Evolutionary conservation across 2,888 invertebrate species (phyloP).

Genomic region (Drosophila meridionalis): DNA sequence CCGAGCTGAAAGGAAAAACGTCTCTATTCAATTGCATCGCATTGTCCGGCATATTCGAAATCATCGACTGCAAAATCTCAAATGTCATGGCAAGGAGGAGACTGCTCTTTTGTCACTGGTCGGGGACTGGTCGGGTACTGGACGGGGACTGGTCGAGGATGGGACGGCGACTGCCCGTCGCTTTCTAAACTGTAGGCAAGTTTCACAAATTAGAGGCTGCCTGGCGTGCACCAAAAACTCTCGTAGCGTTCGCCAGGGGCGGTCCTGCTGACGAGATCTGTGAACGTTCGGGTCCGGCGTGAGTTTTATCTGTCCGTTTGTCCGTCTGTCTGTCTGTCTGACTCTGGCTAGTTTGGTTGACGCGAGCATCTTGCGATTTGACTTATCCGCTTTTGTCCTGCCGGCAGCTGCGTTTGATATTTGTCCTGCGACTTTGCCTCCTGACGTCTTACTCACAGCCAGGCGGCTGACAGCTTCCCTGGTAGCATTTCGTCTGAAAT

Average conservation of each 20-base stretch:
- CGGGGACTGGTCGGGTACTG: background rate
- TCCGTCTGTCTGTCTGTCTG: constrained; percentile 40
- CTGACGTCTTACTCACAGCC: constrained; percentile 64
- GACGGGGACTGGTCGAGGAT: constrained; percentile 14
- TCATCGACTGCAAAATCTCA: constrained; percentile 79
- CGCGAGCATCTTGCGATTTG: constrained; percentile 61
- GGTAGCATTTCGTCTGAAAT: constrained; percentile 66
- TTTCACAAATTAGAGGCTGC: constrained; percentile 76
- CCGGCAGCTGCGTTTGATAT: constrained; percentile 70
- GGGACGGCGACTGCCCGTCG: constrained; percentile 44
- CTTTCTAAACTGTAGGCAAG: constrained; percentile 74
- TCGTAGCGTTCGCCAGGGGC: constrained; percentile 60
- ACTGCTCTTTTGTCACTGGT: constrained; percentile 51
- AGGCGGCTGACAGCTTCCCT: constrained; percentile 64
- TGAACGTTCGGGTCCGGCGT: constrained; percentile 34
- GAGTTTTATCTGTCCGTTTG: constrained; percentile 63
- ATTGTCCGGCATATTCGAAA: constrained; percentile 65
- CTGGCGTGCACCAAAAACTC: constrained; percentile 45
- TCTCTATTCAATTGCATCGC: constrained; percentile 42
- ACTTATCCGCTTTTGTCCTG: constrained; percentile 55
- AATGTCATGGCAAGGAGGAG: constrained; percentile 67
- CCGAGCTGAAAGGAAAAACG: background rate
- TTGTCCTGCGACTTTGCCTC: constrained; percentile 32
- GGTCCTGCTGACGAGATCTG: constrained; percentile 42
- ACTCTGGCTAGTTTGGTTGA: constrained; percentile 69